Conservation (phyloP, 2,888 invertebrate species). For the Dugesia japonica region DNA sequence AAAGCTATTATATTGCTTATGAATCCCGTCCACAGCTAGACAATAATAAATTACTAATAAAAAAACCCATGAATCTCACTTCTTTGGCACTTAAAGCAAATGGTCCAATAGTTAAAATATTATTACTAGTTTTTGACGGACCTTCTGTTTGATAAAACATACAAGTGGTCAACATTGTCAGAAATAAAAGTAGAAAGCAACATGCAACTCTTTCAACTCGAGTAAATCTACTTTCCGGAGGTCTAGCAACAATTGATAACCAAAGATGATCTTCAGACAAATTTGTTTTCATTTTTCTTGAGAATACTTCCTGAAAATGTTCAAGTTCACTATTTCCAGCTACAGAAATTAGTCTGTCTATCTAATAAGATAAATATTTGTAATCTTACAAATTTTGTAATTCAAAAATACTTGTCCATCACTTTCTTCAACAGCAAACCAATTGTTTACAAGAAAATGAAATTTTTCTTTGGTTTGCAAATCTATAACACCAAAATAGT, state of each 20-base stretch:
- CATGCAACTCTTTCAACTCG: conserved; percentile 49
- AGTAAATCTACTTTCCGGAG: conserved; percentile 50
- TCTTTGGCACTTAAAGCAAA: conserved; percentile 49
- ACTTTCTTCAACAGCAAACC: conserved; percentile 51
- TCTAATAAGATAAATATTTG: conserved; percentile 39
- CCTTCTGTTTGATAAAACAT: conserved; percentile 50
- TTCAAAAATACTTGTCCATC: conserved; percentile 47
- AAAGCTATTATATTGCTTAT: conserved; percentile 35
- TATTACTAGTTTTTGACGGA: conserved; percentile 37
- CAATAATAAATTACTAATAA: neutral
- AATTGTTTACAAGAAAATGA: conserved; percentile 48
- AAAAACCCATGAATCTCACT: conserved; percentile 38
- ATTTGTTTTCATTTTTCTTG: conserved; percentile 45
- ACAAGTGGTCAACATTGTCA: conserved; percentile 51
- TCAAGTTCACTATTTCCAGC: conserved; percentile 49
- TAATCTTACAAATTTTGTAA: no score
- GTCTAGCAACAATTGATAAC: conserved; percentile 51
- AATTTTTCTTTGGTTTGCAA: conserved; percentile 49
- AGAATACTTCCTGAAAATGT: conserved; percentile 49
- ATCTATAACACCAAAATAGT: conserved; percentile 48
- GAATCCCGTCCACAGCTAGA: conserved; percentile 30
- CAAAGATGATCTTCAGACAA: conserved; percentile 51
- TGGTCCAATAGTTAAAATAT: conserved; percentile 48
- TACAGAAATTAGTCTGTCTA: conserved; percentile 50
- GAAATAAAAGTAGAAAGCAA: conserved; percentile 49